Percentiles rank a stretch among this genome's conserved stretches.
phyloP scores from a whole-genome alignment of 2,113 vertebrate genomes.

The Lamprologus lemairii region DNA sequence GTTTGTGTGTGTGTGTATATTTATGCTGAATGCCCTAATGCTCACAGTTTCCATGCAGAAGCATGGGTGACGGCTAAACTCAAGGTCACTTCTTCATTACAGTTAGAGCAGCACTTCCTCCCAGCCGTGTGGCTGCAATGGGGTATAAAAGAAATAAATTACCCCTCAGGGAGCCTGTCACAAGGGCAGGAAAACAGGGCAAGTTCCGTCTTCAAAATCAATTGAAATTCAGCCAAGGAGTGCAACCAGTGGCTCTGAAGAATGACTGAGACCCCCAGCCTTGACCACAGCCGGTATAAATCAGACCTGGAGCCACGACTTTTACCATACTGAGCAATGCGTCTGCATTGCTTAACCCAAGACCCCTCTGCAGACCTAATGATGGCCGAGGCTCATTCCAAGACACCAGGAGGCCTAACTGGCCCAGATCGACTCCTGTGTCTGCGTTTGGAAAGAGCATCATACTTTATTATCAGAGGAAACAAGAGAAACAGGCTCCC shows the following conservation, averaged over 20 bases:
- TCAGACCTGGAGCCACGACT: conserved; percentile 26
- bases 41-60: neutral
- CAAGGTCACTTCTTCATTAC: conserved; percentile 55
- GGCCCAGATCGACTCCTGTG: neutral
- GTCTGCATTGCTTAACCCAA: conserved; percentile 34
- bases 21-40: conserved; percentile 11
- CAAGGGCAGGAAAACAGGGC: conserved; percentile 31
- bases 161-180: neutral
- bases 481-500: neutral
- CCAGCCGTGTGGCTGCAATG: neutral
- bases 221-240: conserved; percentile 22
- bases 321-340: conserved; percentile 14
- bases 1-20: neutral
- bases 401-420: conserved; percentile 21
- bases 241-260: conserved; percentile 9
- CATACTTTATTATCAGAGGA: neutral
- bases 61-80: conserved; percentile 3
- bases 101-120: neutral
- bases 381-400: conserved; percentile 20
- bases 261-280: conserved; percentile 18
- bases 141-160: conserved; percentile 42
- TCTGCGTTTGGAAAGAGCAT: neutral
- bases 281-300: conserved; percentile 38
- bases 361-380: conserved; percentile 12
- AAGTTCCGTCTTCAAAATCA: conserved; percentile 19